Base-by-base conservation (phyloP, 2,113 vertebrate species). In the Eulacestoma nigropectus region DNA sequence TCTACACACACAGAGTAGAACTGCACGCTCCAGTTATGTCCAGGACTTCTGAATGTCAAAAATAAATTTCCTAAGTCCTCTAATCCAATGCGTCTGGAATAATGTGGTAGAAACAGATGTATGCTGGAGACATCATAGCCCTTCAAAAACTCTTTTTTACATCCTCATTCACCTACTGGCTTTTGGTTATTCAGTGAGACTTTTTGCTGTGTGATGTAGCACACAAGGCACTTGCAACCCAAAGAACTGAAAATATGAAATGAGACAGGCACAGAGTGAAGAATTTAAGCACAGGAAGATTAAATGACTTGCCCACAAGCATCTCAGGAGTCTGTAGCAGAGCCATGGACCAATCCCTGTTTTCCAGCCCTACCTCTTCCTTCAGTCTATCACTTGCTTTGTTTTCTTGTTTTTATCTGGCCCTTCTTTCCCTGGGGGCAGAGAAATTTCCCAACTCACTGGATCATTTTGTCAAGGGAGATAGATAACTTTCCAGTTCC, bases 391-490 rank as follows among this genome's bases (percentile, higher is more conserved):
- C 91, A 68, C 49, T 91, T 79, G 44, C 62, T 94, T 90, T 91
- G 80, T 95, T 93, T 89, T 84, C 84, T 57, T 84, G 69, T 52
- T 93, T 94, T 87, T 76, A 33, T 93, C 81, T 84, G 74, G 44
- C 84, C 77, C 23, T 79, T 93, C 70, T 62, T 87, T 73, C 80
- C 91, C 50, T 49, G 39, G 65, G 67, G 93, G 70, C 56, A 93
- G 52, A 93, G 62, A 95, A 86, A 96, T 92, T 94, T 95, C 68
- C 88, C 95, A 88, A 92, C 81, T 75, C 63, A 67, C 79, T 92
- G 88, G 87, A 93, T 95, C 91, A 68, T 90, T 96, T 97, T 96
- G 95, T 96, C 79, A 94, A 94, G 80, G 80, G 94, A 95, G 84
- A 95, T 13, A 94, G 91, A 97, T 96, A 94, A 93, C 88, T 84